Conservation (phyloP, 1,140 invertebrate genomes). For the Sycophila sp. region DNA sequence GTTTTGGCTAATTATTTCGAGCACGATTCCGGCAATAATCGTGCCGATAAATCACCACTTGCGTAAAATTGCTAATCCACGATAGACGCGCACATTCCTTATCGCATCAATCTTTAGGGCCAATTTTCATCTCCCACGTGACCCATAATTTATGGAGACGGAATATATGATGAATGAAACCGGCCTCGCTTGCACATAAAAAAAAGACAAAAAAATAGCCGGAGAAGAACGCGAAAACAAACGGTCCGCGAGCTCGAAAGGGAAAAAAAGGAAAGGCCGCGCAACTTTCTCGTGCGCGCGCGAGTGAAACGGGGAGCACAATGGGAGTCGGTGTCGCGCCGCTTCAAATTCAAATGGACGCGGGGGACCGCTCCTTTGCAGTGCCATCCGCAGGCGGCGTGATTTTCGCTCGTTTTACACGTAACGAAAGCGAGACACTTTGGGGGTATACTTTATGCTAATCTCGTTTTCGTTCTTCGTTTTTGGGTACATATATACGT, state of each 20-base stretch:
- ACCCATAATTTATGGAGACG: background rate
- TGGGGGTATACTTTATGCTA: background rate
- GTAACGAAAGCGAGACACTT: background rate
- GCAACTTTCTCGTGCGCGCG: background rate
- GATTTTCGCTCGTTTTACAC: background rate
- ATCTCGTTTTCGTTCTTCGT: background rate
- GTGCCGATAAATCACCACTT: no score
- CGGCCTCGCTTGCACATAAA: no score
- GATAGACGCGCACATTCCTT: background rate
- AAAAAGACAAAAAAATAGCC: background rate
- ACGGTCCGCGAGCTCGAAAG: background rate
- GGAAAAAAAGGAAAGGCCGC: background rate
- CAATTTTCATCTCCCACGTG: background rate
- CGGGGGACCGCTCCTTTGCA: background rate
- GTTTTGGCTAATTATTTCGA: background rate
- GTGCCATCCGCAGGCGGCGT: background rate
- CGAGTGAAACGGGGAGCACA: background rate
- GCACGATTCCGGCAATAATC: background rate
- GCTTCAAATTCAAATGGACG: constrained; percentile 11
- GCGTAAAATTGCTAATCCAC: background rate
- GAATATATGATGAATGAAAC: no score
- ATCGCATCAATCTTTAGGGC: background rate
- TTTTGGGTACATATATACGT: no score
- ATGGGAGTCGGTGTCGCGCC: no score
- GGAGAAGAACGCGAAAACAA: background rate